phyloP scores from a whole-genome alignment of 2,113 vertebrate species.

The Elaphurus davidianus region DNA sequence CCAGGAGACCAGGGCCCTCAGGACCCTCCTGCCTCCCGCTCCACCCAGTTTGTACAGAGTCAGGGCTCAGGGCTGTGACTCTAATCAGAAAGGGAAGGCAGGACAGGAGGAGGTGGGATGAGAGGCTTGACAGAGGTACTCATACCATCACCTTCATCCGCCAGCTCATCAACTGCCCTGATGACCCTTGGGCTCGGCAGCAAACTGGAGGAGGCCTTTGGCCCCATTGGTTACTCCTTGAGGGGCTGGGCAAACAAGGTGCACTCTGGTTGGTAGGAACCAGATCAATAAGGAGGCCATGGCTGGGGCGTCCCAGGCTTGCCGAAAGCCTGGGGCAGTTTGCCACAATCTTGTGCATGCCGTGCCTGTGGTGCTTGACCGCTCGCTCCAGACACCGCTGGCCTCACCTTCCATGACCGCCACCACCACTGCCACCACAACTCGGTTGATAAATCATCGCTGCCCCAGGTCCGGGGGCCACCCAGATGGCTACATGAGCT shows the following conservation, averaged over 20 bases:
- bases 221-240: not conserved
- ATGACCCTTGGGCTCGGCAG: rapidly evolving
- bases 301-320: rapidly evolving
- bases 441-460: not conserved
- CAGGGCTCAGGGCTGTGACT: not conserved
- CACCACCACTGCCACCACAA: not conserved
- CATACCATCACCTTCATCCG: rapidly evolving
- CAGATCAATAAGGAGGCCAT: not conserved
- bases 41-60: not conserved
- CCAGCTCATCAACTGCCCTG: not conserved
- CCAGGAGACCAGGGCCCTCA: not conserved
- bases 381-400: rapidly evolving
- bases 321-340: rapidly evolving
- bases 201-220: rapidly evolving
- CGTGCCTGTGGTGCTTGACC: too few relatives aligned
- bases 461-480: not conserved
- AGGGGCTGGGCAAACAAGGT: not conserved
- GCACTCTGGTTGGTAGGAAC: not conserved
- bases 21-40: not conserved
- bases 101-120: not conserved
- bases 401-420: not conserved
- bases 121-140: rapidly evolving
- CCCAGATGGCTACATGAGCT: not conserved
- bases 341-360: rapidly evolving
- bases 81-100: not conserved